phyloP scores from a whole-genome alignment of 2,113 vertebrate species.

The Eclectus roratus region DNA sequence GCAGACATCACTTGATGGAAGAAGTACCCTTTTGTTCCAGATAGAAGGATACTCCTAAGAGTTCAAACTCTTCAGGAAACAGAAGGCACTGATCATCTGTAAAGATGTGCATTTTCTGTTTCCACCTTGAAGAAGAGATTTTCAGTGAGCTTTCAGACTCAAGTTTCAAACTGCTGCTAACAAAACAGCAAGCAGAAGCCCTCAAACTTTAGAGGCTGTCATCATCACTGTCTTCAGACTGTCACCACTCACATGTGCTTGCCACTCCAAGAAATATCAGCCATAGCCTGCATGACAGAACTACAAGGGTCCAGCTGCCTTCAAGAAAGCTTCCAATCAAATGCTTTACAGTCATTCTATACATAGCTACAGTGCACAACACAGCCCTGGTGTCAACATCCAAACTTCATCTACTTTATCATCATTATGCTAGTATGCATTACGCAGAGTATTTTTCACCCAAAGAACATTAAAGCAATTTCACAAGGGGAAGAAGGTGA shows the following conservation, averaged over 20 bases:
- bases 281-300: not conserved
- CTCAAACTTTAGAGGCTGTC: not conserved
- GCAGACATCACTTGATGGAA: not conserved
- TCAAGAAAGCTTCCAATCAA: not conserved
- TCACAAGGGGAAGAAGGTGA: not conserved
- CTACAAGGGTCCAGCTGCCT: not conserved
- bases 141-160: not conserved
- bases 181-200: not conserved
- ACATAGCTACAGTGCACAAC: accelerated
- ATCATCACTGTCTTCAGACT: not conserved
- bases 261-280: not conserved
- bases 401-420: not conserved
- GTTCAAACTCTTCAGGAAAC: not conserved
- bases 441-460: not conserved
- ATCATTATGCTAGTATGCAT: not conserved
- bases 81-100: not conserved
- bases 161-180: not conserved
- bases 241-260: not conserved
- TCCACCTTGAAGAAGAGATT: not conserved
- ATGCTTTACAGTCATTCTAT: no score
- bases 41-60: not conserved
- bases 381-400: not conserved
- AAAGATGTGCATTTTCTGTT: not conserved
- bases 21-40: not conserved
- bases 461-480: not conserved